These are phyloP conservation scores for Pachyrhynchus sulphureomaculatus DNA, from an alignment of 1,140 invertebrate genomes.

Conservation along the genomic window DNA sequence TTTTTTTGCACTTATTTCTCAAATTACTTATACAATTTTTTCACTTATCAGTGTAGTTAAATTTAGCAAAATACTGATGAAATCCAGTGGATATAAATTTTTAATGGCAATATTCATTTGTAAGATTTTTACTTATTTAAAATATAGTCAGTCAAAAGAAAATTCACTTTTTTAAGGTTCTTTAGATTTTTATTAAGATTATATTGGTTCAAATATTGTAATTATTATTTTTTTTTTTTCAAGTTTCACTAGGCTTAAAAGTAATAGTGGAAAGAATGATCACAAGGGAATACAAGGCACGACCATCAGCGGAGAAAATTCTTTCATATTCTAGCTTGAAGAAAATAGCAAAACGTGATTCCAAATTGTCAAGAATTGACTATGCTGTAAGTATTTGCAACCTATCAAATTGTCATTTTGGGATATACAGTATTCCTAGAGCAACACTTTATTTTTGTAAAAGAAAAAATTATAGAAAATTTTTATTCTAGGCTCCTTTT, in stretches of 20 bases:
- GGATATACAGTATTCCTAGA: too few relatives aligned
- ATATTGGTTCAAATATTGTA: too few relatives aligned
- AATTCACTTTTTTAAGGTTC: too few relatives aligned
- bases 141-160: too few relatives aligned
- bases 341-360: slow-evolving; percentile 18
- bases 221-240: too few relatives aligned
- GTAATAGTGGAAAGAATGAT: slow-evolving; percentile 31
- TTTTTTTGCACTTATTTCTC: neutral
- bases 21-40: neutral
- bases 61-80: too few relatives aligned
- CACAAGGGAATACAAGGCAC: slow-evolving; percentile 6
- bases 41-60: too few relatives aligned
- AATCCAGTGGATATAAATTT: neutral
- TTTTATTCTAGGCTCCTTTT: slow-evolving; percentile 16
- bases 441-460: too few relatives aligned
- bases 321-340: slow-evolving; percentile 11
- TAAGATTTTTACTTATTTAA: neutral
- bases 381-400: slow-evolving; percentile 30
- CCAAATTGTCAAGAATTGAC: slow-evolving; percentile 18
- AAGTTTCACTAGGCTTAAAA: slow-evolving; percentile 8
- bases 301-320: slow-evolving; percentile 28
- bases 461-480: neutral
- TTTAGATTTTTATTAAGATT: too few relatives aligned
- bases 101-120: neutral
- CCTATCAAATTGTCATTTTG: too few relatives aligned